Evolutionary conservation across 2,888 invertebrate genomes (phyloP).

Genomic region (Lepidochrysops patricia): DNA sequence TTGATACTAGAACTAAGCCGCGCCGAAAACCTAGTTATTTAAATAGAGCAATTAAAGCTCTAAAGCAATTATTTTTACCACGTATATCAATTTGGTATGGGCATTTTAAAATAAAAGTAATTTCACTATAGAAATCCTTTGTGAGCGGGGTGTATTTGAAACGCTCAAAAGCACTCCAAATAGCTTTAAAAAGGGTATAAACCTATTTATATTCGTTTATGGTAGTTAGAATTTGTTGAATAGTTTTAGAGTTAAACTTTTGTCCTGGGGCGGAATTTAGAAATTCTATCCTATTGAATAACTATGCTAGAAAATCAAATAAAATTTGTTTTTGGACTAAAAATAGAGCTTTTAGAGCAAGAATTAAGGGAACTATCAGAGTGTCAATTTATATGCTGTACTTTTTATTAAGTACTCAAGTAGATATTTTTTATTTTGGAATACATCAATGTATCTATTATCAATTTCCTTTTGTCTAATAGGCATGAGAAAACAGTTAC

Average conservation of each 20-base stretch:
- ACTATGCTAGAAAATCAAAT: background rate
- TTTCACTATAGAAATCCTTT: background rate
- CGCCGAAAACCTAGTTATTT: no score
- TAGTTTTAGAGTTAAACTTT: slow-evolving; percentile 12
- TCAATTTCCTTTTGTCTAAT: no score
- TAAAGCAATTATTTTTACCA: no score
- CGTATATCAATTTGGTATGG: background rate
- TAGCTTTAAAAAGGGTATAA: slow-evolving; percentile 10
- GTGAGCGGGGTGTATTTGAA: background rate
- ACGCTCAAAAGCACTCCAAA: slow-evolving; percentile 6
- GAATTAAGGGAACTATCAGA: background rate
- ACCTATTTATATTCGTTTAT: slow-evolving; percentile 12
- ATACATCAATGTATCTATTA: no score
- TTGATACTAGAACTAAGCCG: no score
- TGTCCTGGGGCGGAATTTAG: slow-evolving; percentile 2
- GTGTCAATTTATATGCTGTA: no score
- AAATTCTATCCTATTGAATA: slow-evolving; percentile 1
- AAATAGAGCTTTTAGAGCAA: background rate
- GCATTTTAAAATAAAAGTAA: background rate
- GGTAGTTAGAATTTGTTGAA: slow-evolving; percentile 11
- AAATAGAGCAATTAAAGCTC: background rate
- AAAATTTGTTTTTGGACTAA: slow-evolving; percentile 2
- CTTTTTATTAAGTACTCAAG: no score
- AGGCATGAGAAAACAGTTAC: no score
- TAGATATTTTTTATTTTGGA: no score